phyloP scores from a whole-genome alignment of 1,140 invertebrate genomes.

The Drosophila sp. region DNA sequence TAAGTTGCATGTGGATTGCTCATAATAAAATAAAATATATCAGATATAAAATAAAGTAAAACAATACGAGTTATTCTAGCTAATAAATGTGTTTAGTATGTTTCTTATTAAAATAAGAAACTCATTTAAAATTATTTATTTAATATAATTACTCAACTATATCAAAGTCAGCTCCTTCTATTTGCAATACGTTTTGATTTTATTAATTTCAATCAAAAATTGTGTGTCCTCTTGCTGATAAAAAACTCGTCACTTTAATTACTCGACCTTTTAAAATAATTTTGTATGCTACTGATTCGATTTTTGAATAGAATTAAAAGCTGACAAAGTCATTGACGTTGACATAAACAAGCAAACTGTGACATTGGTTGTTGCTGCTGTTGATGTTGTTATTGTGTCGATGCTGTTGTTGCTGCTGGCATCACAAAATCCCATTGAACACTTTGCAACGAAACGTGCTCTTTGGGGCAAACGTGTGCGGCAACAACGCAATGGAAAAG shows the following conservation, averaged over 20 bases:
- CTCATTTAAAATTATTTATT: too few relatives aligned
- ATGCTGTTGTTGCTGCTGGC: conserved; percentile 22
- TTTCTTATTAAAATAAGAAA: too few relatives aligned
- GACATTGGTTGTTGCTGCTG: conserved; percentile 28
- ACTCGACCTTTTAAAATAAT: conserved; percentile 25
- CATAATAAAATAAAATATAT: too few relatives aligned
- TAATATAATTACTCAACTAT: too few relatives aligned
- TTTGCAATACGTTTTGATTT: too few relatives aligned
- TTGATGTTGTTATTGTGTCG: conserved; percentile 19
- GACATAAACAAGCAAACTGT: conserved; percentile 66
- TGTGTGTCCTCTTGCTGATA: not conserved
- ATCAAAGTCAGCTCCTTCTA: not conserved
- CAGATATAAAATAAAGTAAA: too few relatives aligned
- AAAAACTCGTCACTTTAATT: conserved; percentile 45
- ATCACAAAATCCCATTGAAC: conserved; percentile 59
- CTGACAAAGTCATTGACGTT: conserved; percentile 63
- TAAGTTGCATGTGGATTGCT: too few relatives aligned
- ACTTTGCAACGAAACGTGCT: conserved; percentile 56
- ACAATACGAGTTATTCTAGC: too few relatives aligned
- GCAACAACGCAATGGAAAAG: conserved; percentile 32
- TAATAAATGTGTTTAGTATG: too few relatives aligned
- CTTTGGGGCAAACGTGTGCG: conserved; percentile 33
- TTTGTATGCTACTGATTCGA: conserved; percentile 9
- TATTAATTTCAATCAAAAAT: not conserved
- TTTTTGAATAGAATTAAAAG: conserved; percentile 44